Percentiles rank a stretch among this genome's conserved stretches.
These are phyloP conservation scores for Abrostola triplasia DNA, from an alignment of 2,888 invertebrate genomes.

Conservation along the genomic window DNA sequence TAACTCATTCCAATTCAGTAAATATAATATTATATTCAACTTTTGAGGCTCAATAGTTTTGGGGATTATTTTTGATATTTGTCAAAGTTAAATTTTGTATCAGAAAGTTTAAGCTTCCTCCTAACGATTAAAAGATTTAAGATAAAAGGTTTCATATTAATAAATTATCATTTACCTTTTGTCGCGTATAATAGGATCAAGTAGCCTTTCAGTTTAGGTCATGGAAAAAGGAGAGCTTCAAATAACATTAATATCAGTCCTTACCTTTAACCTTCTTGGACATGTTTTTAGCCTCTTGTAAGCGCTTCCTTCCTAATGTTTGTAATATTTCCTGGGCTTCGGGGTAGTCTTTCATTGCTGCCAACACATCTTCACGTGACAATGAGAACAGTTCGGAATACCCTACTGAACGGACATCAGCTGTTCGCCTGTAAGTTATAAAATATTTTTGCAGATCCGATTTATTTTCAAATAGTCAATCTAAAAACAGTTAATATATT, in stretches of 20 bases:
- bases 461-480: background rate
- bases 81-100: background rate
- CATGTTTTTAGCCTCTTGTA: constrained; percentile 94
- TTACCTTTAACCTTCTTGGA: constrained; percentile 69
- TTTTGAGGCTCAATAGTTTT: constrained; percentile 15
- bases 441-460: background rate
- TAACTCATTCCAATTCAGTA: constrained; percentile 43
- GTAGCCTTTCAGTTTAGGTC: constrained; percentile 1
- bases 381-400: constrained; percentile 98
- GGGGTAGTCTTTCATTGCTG: constrained; percentile 98
- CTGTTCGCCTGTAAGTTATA: constrained; percentile 92
- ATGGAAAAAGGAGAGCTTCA: constrained; percentile 1
- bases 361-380: constrained; percentile 97
- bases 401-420: constrained; percentile 98
- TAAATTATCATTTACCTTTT: constrained; percentile 20
- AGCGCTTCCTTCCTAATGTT: constrained; percentile 94
- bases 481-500: too few relatives aligned
- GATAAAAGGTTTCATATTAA: constrained; percentile 13
- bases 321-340: constrained; percentile 98
- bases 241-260: constrained; percentile 8
- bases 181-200: constrained; percentile 3
- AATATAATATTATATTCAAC: constrained; percentile 18
- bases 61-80: background rate
- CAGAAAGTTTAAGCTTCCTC: constrained; percentile 21
- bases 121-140: constrained; percentile 28